These are phyloP conservation scores for Euzophera pinguis DNA, from an alignment of 2,888 invertebrate species.

Conservation along the genomic window DNA sequence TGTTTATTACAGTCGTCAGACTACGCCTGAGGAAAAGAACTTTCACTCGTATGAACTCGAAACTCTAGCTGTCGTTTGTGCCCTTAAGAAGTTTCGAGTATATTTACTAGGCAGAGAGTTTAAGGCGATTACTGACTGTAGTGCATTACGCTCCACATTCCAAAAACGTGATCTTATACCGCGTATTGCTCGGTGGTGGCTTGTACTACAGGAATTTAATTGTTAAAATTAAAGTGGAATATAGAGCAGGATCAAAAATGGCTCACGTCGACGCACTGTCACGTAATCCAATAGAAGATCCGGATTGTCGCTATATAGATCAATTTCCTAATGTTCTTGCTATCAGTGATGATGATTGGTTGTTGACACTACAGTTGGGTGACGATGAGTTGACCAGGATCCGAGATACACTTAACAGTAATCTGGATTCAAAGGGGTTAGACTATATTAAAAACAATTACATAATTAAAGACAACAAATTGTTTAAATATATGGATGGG, in stretches of 20 bases:
- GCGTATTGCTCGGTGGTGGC: constrained; percentile 18
- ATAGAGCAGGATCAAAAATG: constrained; percentile 18
- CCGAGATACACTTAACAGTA: constrained; percentile 3
- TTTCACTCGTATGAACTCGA: constrained; percentile 27
- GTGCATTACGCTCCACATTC: constrained; percentile 13
- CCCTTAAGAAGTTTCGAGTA: constrained; percentile 14
- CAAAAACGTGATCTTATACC: constrained; percentile 13
- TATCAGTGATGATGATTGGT: constrained; percentile 19
- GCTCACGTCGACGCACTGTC: constrained; percentile 20
- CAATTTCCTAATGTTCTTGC: too few relatives aligned
- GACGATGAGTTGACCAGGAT: constrained; percentile 20
- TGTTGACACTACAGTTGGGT: constrained; percentile 18
- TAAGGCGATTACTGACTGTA: constrained; percentile 12
- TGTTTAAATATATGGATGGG: constrained; percentile 18
- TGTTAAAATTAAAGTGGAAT: constrained; percentile 16
- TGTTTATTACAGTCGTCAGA: constrained; percentile 24
- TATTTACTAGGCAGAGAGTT: constrained; percentile 10
- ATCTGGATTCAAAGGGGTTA: constrained; percentile 6
- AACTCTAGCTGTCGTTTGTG: constrained; percentile 20
- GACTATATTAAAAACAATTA: constrained; percentile 21
- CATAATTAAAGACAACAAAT: constrained; percentile 20
- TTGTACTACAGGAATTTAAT: constrained; percentile 19
- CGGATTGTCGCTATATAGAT: not conserved
- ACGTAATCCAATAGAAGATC: constrained; percentile 3
- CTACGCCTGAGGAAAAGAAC: constrained; percentile 23